Evolutionary conservation across 1,140 invertebrate species (phyloP).

Genomic region (Drosophila novamexicana): DNA sequence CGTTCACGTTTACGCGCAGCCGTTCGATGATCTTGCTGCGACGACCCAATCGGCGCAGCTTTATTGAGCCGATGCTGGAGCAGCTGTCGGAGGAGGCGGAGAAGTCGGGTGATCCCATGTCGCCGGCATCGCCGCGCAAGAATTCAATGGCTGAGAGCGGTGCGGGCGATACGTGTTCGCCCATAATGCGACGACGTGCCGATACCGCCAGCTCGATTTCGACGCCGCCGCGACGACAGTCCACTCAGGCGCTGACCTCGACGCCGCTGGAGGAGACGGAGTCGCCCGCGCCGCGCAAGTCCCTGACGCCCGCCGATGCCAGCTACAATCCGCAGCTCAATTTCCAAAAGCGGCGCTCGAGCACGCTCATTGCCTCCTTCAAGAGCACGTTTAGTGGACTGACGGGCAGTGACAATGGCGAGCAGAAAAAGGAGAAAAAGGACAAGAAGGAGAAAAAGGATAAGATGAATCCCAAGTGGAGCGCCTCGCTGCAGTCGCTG

Average conservation of each 20-base stretch:
- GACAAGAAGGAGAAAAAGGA: conserved; percentile 67
- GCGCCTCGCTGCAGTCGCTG: conserved; percentile 79
- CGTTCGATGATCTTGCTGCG: conserved; percentile 80
- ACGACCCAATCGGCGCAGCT: conserved; percentile 70
- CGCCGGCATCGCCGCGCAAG: conserved; percentile 70
- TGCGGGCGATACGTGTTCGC: conserved; percentile 30
- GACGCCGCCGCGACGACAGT: conserved; percentile 57
- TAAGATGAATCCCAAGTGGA: conserved; percentile 82
- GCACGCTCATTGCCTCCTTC: conserved; percentile 73
- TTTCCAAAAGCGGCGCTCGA: conserved; percentile 78
- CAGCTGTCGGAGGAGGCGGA: conserved; percentile 78
- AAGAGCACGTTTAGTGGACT: conserved; percentile 61
- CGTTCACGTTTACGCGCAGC: conserved; percentile 77
- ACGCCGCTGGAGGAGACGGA: conserved; percentile 55
- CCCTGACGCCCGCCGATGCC: conserved; percentile 44
- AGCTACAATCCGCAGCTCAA: conserved; percentile 61
- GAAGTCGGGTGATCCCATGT: conserved; percentile 66
- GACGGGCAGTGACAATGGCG: conserved; percentile 20
- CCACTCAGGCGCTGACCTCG: conserved; percentile 59
- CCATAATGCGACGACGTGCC: conserved; percentile 32
- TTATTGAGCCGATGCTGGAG: conserved; percentile 80
- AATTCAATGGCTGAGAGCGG: conserved; percentile 62
- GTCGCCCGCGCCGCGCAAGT: conserved; percentile 42
- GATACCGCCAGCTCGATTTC: conserved; percentile 47
- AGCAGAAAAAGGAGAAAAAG: conserved; percentile 10